These are phyloP conservation scores for Elmis aenea DNA, from an alignment of 2,888 invertebrate genomes.

Conservation along the genomic window DNA sequence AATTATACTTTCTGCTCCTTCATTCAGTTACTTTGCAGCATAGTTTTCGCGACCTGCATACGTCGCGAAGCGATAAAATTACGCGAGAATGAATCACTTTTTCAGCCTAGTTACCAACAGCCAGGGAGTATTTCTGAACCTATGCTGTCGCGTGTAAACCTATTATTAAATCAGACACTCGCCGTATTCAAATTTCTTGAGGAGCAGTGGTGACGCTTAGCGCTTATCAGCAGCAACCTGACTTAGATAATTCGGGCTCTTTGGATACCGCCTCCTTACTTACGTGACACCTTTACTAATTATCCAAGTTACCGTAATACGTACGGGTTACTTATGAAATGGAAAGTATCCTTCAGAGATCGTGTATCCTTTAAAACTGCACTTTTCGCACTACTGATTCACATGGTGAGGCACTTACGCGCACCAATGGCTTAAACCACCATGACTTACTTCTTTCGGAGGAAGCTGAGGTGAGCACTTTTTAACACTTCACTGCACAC, in stretches of 20 bases:
- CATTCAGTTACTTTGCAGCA: too few species aligned
- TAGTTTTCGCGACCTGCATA: slow-evolving; percentile 13
- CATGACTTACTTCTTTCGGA: slow-evolving; percentile 40
- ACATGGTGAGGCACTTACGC: slow-evolving; percentile 17
- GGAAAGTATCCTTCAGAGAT: slow-evolving; percentile 12
- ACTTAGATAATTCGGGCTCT: slow-evolving; percentile 6
- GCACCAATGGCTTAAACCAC: slow-evolving; percentile 8
- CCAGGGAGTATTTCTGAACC: slow-evolving; percentile 25
- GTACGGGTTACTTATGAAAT: neutral
- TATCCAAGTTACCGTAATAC: neutral
- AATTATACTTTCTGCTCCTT: neutral
- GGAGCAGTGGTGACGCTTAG: slow-evolving; percentile 4
- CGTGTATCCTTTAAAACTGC: slow-evolving; percentile 22
- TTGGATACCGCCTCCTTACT: slow-evolving; percentile 2
- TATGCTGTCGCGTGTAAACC: slow-evolving; percentile 21
- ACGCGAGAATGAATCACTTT: slow-evolving; percentile 24
- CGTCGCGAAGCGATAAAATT: slow-evolving; percentile 18
- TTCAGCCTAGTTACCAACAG: slow-evolving; percentile 25
- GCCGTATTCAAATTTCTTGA: slow-evolving; percentile 12
- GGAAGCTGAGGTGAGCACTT: slow-evolving; percentile 33
- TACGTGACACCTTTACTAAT: neutral
- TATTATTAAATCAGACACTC: slow-evolving; percentile 23
- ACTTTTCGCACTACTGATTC: slow-evolving; percentile 24
- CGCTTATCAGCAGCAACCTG: neutral
- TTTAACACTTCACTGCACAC: slow-evolving; percentile 42